Conservation (phyloP, 2,797 vertebrate genomes). For the Rhynchonycteris naso region DNA sequence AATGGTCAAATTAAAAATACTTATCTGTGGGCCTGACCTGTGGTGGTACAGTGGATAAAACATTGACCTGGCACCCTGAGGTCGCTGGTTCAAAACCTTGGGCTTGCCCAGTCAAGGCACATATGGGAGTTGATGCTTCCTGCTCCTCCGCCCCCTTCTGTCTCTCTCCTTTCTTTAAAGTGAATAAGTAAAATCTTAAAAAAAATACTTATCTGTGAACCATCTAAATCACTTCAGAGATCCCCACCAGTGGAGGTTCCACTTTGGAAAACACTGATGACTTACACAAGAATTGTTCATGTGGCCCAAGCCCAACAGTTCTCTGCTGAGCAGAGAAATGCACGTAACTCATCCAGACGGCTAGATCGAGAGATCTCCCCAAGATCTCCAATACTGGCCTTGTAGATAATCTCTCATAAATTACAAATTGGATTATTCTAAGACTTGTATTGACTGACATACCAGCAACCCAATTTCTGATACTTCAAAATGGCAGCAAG, state of each 20-base stretch:
- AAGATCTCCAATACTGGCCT: neutral
- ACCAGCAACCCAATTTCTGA: neutral
- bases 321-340: neutral
- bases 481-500: neutral
- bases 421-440: neutral
- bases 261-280: neutral
- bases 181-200: neutral
- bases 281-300: neutral
- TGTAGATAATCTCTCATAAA: neutral
- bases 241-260: neutral
- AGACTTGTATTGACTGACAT: neutral
- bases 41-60: too few relatives aligned
- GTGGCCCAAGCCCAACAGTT: neutral
- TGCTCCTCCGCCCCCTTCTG: too few relatives aligned
- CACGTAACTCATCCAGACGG: neutral
- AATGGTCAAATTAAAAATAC: neutral
- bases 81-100: too few relatives aligned
- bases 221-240: neutral
- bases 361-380: neutral
- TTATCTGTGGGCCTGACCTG: neutral
- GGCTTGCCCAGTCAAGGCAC: too few relatives aligned
- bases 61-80: too few relatives aligned
- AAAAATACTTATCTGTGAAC: slow-evolving; percentile 6
- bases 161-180: too few relatives aligned
- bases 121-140: too few relatives aligned